Conservation (phyloP, 1,140 invertebrate genomes). For the Gonioctena quinquepunctata region DNA sequence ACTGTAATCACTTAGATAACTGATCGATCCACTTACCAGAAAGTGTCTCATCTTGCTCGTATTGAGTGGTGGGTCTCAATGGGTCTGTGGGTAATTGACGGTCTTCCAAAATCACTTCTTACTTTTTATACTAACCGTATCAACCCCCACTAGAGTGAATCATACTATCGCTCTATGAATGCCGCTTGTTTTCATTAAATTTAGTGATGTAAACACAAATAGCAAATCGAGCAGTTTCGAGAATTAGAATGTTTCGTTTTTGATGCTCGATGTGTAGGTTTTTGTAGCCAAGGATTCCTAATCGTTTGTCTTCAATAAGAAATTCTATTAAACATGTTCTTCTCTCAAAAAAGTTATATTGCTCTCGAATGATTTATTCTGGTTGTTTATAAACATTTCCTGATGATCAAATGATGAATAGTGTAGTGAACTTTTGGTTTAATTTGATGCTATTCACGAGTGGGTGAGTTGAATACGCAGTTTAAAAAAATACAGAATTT, state of each 20-base stretch:
- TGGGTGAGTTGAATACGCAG: too few species aligned
- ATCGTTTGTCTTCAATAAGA: too few species aligned
- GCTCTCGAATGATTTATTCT: too few species aligned
- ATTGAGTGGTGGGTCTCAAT: not conserved
- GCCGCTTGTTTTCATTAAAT: not conserved
- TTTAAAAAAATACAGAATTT: too few species aligned
- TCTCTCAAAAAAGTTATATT: too few species aligned
- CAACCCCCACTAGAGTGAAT: constrained; percentile 7
- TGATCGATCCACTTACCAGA: not conserved
- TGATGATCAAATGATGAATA: too few species aligned
- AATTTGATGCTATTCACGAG: too few species aligned
- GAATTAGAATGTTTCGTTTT: not conserved
- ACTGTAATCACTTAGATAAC: not conserved
- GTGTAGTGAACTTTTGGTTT: too few species aligned
- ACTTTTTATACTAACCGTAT: constrained; percentile 6
- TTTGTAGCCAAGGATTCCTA: too few species aligned
- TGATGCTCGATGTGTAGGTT: too few species aligned
- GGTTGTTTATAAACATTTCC: too few species aligned
- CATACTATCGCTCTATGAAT: constrained; percentile 5
- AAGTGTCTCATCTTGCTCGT: not conserved
- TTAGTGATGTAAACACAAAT: constrained; percentile 10
- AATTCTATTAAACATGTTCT: too few species aligned
- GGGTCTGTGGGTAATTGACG: constrained; percentile 7
- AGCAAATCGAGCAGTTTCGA: constrained; percentile 2
- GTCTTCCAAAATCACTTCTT: not conserved